Evolutionary conservation across 2,113 vertebrate species (phyloP).

Genomic region (Ophiodon elongatus): DNA sequence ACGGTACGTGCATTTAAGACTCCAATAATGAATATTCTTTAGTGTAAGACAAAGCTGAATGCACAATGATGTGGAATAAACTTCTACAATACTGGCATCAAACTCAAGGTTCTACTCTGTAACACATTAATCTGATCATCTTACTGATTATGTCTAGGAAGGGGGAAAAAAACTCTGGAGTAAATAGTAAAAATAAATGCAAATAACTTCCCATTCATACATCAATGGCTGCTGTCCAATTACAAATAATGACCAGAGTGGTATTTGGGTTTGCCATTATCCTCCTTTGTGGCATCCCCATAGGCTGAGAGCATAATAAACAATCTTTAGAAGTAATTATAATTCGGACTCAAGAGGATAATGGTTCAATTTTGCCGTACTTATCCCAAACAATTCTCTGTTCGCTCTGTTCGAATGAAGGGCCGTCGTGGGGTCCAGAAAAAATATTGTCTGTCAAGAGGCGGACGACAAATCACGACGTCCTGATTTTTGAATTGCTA

Average conservation of each 20-base stretch:
- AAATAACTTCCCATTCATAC: conserved; percentile 19
- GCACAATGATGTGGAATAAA: background rate
- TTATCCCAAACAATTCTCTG: conserved; percentile 31
- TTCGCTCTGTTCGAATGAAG: conserved; percentile 9
- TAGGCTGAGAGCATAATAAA: conserved; percentile 20
- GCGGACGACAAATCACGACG: conserved; percentile 40
- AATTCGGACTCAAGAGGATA: conserved; percentile 19
- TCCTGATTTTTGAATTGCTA: conserved; percentile 62
- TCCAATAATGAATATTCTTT: conserved; percentile 1
- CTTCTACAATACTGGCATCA: background rate
- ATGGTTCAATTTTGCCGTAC: conserved; percentile 25
- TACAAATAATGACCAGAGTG: conserved; percentile 53
- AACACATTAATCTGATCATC: background rate
- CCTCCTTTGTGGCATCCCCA: conserved; percentile 19
- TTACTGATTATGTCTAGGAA: background rate
- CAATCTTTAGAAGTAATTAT: conserved; percentile 13
- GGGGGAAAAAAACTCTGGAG: background rate
- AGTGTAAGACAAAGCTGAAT: background rate
- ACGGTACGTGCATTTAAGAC: background rate
- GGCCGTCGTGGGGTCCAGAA: conserved; percentile 3
- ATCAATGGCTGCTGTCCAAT: conserved; percentile 44
- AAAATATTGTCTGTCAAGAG: conserved; percentile 39
- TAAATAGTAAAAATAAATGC: conserved; percentile 17
- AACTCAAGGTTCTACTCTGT: background rate
- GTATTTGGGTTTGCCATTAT: conserved; percentile 15